A percentile compares a stretch with the other conserved stretches of the same genome.
Conservation (phyloP, 2,113 vertebrate genomes). For the Lasiurus borealis region DNA sequence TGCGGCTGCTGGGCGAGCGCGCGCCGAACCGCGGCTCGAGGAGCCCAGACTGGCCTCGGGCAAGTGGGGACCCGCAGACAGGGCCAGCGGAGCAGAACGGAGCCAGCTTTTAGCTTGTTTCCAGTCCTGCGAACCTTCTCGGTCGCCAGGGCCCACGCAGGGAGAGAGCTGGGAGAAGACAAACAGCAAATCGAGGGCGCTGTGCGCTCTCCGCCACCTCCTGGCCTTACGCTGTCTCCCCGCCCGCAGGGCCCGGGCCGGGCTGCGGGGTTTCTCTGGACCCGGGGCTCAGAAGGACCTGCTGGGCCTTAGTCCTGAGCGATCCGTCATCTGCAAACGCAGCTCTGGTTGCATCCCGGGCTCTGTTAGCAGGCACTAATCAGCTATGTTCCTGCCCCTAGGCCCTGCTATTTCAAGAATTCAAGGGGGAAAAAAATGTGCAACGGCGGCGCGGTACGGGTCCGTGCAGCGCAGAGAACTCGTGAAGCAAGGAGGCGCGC, state of each 20-base stretch:
- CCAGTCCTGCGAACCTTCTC: background rate
- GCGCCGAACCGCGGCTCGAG: too few species aligned
- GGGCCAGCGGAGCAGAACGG: background rate
- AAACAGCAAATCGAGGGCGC: background rate
- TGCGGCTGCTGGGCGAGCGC: background rate
- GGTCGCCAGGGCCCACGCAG: background rate
- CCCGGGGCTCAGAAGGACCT: background rate
- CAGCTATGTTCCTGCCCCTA: background rate
- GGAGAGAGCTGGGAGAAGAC: too few species aligned
- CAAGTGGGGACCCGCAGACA: background rate
- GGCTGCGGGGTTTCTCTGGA: background rate
- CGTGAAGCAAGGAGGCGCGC: background rate
- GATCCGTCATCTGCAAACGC: background rate
- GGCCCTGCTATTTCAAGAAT: constrained; percentile 51
- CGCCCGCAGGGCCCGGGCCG: rapidly evolving
- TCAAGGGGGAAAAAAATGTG: background rate
- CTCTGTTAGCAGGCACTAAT: background rate
- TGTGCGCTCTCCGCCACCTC: background rate
- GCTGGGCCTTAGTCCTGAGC: background rate
- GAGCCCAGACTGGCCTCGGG: background rate
- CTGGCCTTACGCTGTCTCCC: background rate
- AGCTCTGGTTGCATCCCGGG: background rate
- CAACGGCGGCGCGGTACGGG: background rate
- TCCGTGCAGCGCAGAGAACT: background rate
- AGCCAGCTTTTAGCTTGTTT: background rate